A percentile compares a stretch with the other conserved stretches of the same genome.
Evolutionary conservation across 2,797 vertebrate genomes (phyloP).

Genomic region (Cuculus canorus): DNA sequence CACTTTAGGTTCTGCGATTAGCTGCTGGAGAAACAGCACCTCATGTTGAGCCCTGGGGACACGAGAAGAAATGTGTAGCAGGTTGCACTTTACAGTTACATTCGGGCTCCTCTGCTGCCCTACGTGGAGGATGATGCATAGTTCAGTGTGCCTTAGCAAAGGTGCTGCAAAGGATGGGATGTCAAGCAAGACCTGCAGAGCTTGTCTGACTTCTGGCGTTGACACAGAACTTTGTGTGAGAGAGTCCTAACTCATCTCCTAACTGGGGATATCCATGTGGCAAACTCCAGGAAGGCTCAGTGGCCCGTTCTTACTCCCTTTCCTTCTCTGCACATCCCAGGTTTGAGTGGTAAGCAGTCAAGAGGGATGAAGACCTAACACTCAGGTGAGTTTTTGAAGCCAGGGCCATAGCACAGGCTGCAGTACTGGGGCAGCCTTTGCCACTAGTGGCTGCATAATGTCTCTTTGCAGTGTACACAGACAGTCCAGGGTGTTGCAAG

Average conservation of each 20-base stretch:
- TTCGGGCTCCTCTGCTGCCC: neutral
- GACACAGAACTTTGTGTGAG: neutral
- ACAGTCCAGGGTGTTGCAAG: accelerated
- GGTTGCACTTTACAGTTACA: accelerated
- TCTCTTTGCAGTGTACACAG: neutral
- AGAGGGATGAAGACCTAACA: neutral
- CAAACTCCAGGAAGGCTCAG: accelerated
- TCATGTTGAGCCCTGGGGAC: accelerated
- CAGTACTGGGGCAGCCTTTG: neutral
- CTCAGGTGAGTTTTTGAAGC: neutral
- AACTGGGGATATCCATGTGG: accelerated
- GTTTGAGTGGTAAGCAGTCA: accelerated
- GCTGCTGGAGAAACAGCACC: neutral
- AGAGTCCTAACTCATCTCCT: neutral
- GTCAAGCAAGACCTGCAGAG: accelerated
- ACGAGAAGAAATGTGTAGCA: accelerated
- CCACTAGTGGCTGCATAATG: neutral
- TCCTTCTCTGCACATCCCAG: neutral
- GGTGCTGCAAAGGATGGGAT: accelerated
- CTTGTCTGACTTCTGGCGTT: neutral
- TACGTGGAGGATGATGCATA: accelerated
- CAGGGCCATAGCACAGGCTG: accelerated
- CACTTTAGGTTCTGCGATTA: neutral
- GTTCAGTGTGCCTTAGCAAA: accelerated
- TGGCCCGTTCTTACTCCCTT: neutral